phyloP scores from a whole-genome alignment of 2,797 vertebrate species.

The Myotis myotis region DNA sequence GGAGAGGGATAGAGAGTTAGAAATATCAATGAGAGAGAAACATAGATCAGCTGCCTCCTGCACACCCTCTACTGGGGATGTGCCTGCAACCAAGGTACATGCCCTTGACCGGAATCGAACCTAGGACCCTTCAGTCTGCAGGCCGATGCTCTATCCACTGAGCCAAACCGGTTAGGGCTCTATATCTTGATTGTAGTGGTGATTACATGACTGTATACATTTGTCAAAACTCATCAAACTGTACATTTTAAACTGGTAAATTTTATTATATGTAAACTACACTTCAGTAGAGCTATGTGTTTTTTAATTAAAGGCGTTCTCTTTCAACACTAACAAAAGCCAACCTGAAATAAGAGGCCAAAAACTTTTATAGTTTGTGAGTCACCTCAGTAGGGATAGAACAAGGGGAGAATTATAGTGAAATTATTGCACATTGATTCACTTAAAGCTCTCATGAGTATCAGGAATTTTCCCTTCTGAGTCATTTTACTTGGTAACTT shows the following conservation, averaged over 20 bases:
- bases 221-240: conserved; percentile 36
- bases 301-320: not conserved
- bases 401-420: conserved; percentile 7
- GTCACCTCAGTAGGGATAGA: not conserved
- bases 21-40: no score
- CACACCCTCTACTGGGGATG: no score
- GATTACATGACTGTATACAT: not conserved
- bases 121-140: no score
- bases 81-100: no score
- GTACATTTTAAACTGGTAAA: not conserved
- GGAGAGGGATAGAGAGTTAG: no score
- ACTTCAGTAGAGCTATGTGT: not conserved
- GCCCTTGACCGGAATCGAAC: no score
- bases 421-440: not conserved
- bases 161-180: no score
- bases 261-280: not conserved
- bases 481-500: conserved; percentile 45
- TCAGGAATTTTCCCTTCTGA: conserved; percentile 47
- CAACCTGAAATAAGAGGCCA: conserved; percentile 30
- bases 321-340: conserved; percentile 14
- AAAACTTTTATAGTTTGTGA: conserved; percentile 33
- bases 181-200: not conserved
- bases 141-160: no score
- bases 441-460: not conserved
- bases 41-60: no score